Base-by-base conservation (phyloP, 2,888 invertebrate species). In the Scaeva pyrastri region DNA sequence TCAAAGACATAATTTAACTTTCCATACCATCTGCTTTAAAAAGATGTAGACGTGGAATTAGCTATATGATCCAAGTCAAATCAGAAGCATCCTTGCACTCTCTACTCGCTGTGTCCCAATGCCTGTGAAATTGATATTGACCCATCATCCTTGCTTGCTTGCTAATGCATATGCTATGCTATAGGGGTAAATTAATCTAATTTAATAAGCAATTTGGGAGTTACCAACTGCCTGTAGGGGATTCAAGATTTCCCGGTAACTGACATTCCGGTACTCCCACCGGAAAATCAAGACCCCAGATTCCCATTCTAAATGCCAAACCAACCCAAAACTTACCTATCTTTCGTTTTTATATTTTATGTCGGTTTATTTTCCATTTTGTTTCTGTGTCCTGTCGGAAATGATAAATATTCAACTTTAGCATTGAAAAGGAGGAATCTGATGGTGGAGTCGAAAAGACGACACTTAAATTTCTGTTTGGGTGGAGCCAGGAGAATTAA, bases 171-270 rank as follows among this genome's bases (percentile, higher is more conserved):
- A 23, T n/a, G n/a, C 19, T 41, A 16, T 45, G 12, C 26, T 48
- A 4, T 58, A 3, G 66, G 36, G 66, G 48, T 66, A 12, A 48
- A 66, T 66, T 66, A 48, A 66, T 48, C 48, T 66, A 66, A 66
- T 66, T 66, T 66, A 66, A 66, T 66, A 31, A 66, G 66, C 66
- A 48, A 66, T 48, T 66, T 66, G 66, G 66, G 66, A 66, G 48
- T 66, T 14, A 48, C 48, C 31, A 48, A 31, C 2, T 31, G 31
- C 5, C 48, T 68, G 39, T 21, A n/a, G 39, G 50, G 39, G n/a
- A 68, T 68, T 50, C 36, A 48, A 66, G 50, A 36, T 66, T 66
- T 36, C 50, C 50, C 68, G 45, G 66, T 31, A 66, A 31, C 48
- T 66, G 48, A 48, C 66, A 66, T 45, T 66, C 12, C 6, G 31